Base-by-base conservation (phyloP, 1,140 invertebrate species). In the Thaumetopoea pityocampa region DNA sequence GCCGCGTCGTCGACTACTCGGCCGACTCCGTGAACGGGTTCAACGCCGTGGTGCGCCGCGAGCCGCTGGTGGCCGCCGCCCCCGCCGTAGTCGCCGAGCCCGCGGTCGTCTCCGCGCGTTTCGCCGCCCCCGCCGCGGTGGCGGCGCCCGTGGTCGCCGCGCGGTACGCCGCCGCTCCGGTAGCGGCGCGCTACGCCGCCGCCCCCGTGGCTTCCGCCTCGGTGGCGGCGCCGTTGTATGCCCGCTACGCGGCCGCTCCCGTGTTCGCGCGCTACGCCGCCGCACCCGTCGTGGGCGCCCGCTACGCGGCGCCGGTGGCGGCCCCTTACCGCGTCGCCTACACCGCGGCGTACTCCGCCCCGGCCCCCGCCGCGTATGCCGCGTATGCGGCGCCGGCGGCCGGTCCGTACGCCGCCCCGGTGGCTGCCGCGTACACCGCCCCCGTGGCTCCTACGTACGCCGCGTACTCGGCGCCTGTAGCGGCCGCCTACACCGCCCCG, bases 1-100 rank as follows among this genome's bases (percentile, higher is more conserved):
- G 87, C 35, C 85, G 90, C 33, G 88, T 86, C 8, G 90, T 91
- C 0, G 88, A 90, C 48, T 91, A 92, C 65, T 86, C 89, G 1
- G 86, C 87, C 16, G 87, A 88, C 40, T 61, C 78, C 11, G 67
- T 85, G 11, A 86, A 85, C 33, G 86, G 86, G 34, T 88, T 88
- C 64, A 86, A 87, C 58, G 86, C 85, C 5, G 85, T 86, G 1
- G 85, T 86, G 0, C 78, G 79, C 33, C 81, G 78, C 22, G 77
- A 81, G 41, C 82, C 79, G 5, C 33, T 82, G 18, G 65, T 70
- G 0, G 72, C 67, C 1, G 71, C 70, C 8, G 67, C 67, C 0
- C 76, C 72, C 0, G 73, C 68, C 7, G 67, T 72, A 0, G 55
- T 71, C 10, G 64, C 64, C 9, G 63, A 58, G 5, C 61, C 62